Evolutionary conservation across 2,888 invertebrate genomes (phyloP).

Genomic region (Dasypolia templi): DNA sequence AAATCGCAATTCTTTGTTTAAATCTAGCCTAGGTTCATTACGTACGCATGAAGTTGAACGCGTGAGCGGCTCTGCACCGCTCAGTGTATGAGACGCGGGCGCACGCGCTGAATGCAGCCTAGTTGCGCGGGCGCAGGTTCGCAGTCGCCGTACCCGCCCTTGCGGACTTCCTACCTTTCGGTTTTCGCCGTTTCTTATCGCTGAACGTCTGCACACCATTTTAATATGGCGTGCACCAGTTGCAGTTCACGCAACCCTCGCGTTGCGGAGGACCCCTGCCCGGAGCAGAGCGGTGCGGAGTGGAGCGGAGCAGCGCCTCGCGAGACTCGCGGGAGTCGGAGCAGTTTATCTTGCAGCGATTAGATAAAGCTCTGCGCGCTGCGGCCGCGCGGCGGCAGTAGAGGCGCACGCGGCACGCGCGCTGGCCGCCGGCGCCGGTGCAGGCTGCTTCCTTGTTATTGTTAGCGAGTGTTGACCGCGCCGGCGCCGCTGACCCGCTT

Average conservation of each 20-base stretch:
- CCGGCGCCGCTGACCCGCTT: conserved; percentile 70
- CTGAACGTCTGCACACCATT: conserved; percentile 69
- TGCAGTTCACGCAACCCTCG: conserved; percentile 60
- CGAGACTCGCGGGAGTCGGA: conserved; percentile 73
- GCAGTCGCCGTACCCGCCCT: conserved; percentile 30
- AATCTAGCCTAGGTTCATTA: conserved; percentile 71
- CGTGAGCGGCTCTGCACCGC: conserved; percentile 1
- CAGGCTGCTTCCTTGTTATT: conserved; percentile 77
- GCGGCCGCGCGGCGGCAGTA: conserved; percentile 75
- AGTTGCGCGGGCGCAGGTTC: conserved; percentile 42
- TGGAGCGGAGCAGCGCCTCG: conserved; percentile 43
- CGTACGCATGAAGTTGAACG: conserved; percentile 45
- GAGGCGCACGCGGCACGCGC: conserved; percentile 76
- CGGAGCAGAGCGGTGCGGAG: conserved; percentile 23
- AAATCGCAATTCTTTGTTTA: conserved; percentile 71
- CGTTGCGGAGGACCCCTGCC: conserved; percentile 3
- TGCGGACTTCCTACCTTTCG: conserved; percentile 47
- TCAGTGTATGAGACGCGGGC: conserved; percentile 22
- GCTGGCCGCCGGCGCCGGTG: conserved; percentile 57
- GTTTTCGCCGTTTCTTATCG: conserved; percentile 67
- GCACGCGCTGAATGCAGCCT: conserved; percentile 21
- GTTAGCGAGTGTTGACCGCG: conserved; percentile 81
- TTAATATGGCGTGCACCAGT: conserved; percentile 72
- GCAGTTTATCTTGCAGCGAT: conserved; percentile 82
- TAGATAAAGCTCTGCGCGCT: conserved; percentile 84